phyloP scores from a whole-genome alignment of 2,888 invertebrate genomes.

The Lydus trimaculatus region DNA sequence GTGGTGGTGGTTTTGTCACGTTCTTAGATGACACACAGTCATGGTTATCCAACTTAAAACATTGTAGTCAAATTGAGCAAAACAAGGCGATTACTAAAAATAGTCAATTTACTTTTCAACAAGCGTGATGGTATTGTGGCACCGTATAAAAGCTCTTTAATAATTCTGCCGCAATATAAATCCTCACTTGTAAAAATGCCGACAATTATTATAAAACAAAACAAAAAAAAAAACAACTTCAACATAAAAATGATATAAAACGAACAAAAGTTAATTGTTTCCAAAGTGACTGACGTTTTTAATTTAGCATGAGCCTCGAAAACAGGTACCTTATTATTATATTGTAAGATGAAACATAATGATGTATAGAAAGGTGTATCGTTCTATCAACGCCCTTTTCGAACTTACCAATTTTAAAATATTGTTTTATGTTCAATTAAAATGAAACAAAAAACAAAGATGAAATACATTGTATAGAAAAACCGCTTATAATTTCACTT shows the following conservation, averaged over 20 bases:
- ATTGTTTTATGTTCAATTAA: not conserved
- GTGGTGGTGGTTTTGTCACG: conserved; percentile 17
- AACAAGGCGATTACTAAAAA: not conserved
- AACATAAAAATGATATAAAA: conserved; percentile 17
- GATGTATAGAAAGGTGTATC: not conserved
- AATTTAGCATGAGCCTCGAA: conserved; percentile 20
- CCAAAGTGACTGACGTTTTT: conserved; percentile 30
- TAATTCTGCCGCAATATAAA: not conserved
- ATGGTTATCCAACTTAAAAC: not conserved
- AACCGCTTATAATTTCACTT: not conserved
- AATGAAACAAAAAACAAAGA: not conserved
- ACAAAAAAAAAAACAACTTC: too few relatives aligned
- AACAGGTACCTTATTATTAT: conserved; percentile 6
- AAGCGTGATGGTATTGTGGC: not conserved
- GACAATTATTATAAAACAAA: not conserved
- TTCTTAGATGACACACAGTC: conserved; percentile 12
- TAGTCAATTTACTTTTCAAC: not conserved
- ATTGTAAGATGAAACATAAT: conserved; percentile 3
- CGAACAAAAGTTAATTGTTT: conserved; percentile 28
- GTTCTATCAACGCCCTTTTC: conserved; percentile 8
- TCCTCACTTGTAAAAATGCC: not conserved
- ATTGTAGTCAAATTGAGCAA: not conserved
- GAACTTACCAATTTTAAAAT: not conserved
- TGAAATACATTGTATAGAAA: too few relatives aligned
- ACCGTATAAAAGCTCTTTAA: not conserved